Percentiles rank a stretch among this genome's conserved stretches.
phyloP scores from a whole-genome alignment of 2,113 vertebrate genomes.

The Corythaixoides concolor region DNA sequence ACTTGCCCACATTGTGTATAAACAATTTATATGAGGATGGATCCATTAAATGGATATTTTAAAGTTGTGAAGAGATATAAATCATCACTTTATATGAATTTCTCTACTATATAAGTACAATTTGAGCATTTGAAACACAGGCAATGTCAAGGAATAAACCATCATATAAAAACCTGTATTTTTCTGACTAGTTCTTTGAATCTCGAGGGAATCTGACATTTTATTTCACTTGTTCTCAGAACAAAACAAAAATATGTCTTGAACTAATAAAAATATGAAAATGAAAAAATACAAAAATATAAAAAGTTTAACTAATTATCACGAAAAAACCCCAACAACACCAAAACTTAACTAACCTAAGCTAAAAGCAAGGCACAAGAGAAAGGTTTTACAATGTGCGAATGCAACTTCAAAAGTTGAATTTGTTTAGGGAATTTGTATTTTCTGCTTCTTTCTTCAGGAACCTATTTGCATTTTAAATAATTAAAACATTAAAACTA shows the following conservation, averaged over 20 bases:
- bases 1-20: not conserved
- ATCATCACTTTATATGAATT: not conserved
- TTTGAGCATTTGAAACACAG: not conserved
- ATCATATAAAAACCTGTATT: not conserved
- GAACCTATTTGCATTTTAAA: slow-evolving; percentile 86
- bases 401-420: slow-evolving; percentile 41
- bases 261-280: not conserved
- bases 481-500: slow-evolving; percentile 85
- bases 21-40: not conserved
- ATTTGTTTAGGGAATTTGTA: slow-evolving; percentile 74
- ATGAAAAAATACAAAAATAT: not conserved
- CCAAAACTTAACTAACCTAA: not conserved
- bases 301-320: not conserved
- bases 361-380: not conserved
- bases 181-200: not conserved
- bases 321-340: not conserved
- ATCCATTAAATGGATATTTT: not conserved
- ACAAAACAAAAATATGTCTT: not conserved
- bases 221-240: not conserved
- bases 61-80: not conserved
- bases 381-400: not conserved
- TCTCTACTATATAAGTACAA: not conserved
- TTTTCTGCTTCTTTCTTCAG: slow-evolving; percentile 74
- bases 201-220: not conserved
- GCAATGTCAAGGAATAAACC: not conserved